Evolutionary conservation across 2,888 invertebrate species (phyloP), one percentile per base, ranked within the genome.

Genomic region (Resseliella maxima): DNA sequence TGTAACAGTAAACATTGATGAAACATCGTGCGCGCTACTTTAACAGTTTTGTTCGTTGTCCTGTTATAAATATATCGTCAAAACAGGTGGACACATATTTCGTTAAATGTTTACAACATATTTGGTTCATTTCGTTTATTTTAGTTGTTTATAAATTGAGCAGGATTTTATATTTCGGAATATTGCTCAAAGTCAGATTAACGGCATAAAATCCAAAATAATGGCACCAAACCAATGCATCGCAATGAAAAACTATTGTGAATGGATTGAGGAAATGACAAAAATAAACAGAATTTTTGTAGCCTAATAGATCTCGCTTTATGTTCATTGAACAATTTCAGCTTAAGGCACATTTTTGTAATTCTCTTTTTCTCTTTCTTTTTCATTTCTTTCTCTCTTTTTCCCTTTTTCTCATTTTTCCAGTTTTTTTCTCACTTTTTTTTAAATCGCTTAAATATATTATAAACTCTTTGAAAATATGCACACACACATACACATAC

Each of bases 81-180:
- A 59, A 59, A 86, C 86, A 86, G 86, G 54, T 86, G 86, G 86
- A 86, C 86, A 54, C 86, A 86, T 50, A 85, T 27, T 85, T 46
- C 36, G 46, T 86, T 2, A 36, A 86, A 46, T 18, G 46, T 50
- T 85, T 85, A 59, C 59, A 3, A 12, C n/a, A n/a, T 38, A 0
- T 83, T 38, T 83, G 31, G 12, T 59, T 59, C 12, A 6, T 24
- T 3, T n/a, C 59, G n/a, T 59, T 6, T 59, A 3, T 2, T 72
- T 10, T 72, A 6, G 12, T 5, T 72, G 35, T 72, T 31, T 72
- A 72, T 72, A 24, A 31, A 27, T 72, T 10, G 27, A 72, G 3
- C 5, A 72, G 18, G 18, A 50, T 59, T 59, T n/a, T 24, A 59
- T 59, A 2, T 2, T 24, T n/a, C 27, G n/a, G n/a, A 59, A 59